Conservation (phyloP, 1,140 invertebrate genomes). For the Microplitis demolitor region DNA sequence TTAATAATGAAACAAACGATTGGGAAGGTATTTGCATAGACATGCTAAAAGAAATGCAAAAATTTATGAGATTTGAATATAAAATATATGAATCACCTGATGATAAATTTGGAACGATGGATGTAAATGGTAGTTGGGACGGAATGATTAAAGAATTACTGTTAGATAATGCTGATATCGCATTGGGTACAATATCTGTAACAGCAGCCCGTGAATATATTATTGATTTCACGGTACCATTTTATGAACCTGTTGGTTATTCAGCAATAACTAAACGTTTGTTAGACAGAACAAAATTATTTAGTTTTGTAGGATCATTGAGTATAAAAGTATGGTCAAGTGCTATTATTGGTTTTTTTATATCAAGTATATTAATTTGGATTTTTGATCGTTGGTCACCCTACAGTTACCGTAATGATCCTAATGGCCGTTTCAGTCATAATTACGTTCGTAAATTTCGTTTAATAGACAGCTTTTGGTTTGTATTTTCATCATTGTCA, state of each 20-base stretch:
- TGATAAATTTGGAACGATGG: conserved; percentile 83
- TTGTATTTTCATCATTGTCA: conserved; percentile 97
- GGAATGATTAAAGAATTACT: conserved; percentile 91
- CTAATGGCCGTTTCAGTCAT: conserved; percentile 89
- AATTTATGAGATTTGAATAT: conserved; percentile 87
- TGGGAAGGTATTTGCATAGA: conserved; percentile 94
- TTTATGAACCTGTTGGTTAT: conserved; percentile 93
- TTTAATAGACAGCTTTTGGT: conserved; percentile 96
- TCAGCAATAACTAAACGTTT: conserved; percentile 89
- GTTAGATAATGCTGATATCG: conserved; percentile 90
- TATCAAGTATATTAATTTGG: conserved; percentile 93
- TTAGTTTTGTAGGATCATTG: conserved; percentile 95
- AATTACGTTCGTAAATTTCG: conserved; percentile 95
- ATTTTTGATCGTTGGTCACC: conserved; percentile 95
- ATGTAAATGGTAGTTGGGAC: conserved; percentile 86
- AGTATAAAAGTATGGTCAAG: conserved; percentile 96
- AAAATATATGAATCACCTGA: conserved; percentile 81
- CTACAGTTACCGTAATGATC: conserved; percentile 94
- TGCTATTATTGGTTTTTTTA: conserved; percentile 93
- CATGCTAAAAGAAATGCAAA: conserved; percentile 82
- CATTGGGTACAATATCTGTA: conserved; percentile 83
- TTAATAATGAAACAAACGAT: conserved; percentile 67
- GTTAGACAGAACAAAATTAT: conserved; percentile 82
- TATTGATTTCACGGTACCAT: conserved; percentile 92
- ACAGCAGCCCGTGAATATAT: conserved; percentile 95